Evolutionary conservation across 2,888 invertebrate species (phyloP), one percentile per base, ranked within the genome.

Genomic region (Erebia aethiops): DNA sequence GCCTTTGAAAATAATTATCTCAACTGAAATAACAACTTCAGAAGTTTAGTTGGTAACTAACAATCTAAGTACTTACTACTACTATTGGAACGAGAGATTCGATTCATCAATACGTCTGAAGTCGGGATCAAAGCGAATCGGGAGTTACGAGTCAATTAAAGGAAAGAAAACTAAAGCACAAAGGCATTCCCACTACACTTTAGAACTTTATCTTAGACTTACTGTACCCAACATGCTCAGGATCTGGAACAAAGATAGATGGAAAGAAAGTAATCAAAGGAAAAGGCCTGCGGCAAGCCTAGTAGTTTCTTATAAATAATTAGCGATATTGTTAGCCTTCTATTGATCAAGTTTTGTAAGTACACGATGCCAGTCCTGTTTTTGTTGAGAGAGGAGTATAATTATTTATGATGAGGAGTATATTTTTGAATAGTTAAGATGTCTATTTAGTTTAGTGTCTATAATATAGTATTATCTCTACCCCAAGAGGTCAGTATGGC

Each of bases 141-240:
- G 62, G 11, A 62, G 49, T 62, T 62, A 49, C 46, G 46, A 46
- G 62, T 49, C 49, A 21, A 62, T 26, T 62, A 62, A 62, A 62
- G 21, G 62, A 49, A 49, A 49, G 49, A n/a, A 62, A 62, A 49
- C 62, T 49, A 62, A 61, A 49, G 49, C 49, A 21, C 62, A 62
- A 62, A 62, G 49, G 62, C 46, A 46, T 49, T 62, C 49, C 62
- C 62, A 62, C 9, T 49, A 56, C 56, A 26, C 14, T 62, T 49
- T 18, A 18, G 13, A 62, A 49, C 46, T 21, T 14, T 2, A 46
- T 46, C 21, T 43, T 62, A 21, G 21, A 62, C 21, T 14, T 57
- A 21, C 18, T 51, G 51, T 51, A 51, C 14, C 51, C 2, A n/a
- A 8, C 54, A 16, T 18, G 16, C 2, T 9, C 16, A 54, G 54